Evolutionary conservation across 2,888 invertebrate genomes (phyloP), one percentile per base, ranked within the genome.

Genomic region (Tortricodes alternella): DNA sequence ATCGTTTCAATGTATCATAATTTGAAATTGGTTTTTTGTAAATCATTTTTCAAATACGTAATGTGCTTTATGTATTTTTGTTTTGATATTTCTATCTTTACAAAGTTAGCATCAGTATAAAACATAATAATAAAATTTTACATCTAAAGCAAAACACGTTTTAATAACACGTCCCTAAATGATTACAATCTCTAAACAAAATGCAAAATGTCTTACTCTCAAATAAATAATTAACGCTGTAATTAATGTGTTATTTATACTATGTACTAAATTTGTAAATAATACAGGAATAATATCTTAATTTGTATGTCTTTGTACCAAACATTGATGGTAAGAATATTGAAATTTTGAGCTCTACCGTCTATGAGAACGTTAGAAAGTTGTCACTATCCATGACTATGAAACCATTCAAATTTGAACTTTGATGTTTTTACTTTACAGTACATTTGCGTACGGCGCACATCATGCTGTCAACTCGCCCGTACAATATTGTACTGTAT

Each of bases 281-380:
- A 79, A 80, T 71, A 74, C 80, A 84, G 74, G 76, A 80, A 83
- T 56, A 43, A 83, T 85, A 86, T 82, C 84, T 87, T 84, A 85
- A 78, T 85, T 89, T 87, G 87, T 87, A 83, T 85, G 78, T 85
- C 73, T 89, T 89, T 89, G 89, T 89, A 89, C 89, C 88, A 87
- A 87, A 86, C 78, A 68, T 74, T 82, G 73, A 74, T 78, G 75
- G 71, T 68, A 72, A 67, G 74, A 66, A 66, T 71, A 70, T 73
- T 67, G 67, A 61, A 72, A 78, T 75, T 76, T 80, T 76, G 76
- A 76, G 77, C 76, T 73, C 75, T 58, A 64, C 66, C 39, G 64
- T 68, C 67, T 66, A 64, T 73, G 66, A 74, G 71, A 75, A 68
- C 58, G 59, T 56, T 65, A 85, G 5, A 29, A 9, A 23, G 8